These are phyloP conservation scores for Melanophora roralis DNA, from an alignment of 2,888 invertebrate species.

Conservation along the genomic window DNA sequence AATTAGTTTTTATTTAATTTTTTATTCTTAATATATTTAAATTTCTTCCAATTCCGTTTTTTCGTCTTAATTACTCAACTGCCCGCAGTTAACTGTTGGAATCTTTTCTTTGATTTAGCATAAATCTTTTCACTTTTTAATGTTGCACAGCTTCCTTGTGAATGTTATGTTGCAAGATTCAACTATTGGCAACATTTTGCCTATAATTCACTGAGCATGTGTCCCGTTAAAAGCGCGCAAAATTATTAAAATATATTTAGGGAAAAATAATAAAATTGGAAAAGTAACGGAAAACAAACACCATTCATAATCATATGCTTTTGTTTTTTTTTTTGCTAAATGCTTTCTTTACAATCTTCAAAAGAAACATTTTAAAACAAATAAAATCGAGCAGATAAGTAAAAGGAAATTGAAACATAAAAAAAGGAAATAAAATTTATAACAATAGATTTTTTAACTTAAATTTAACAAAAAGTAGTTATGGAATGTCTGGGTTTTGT, in stretches of 20 bases:
- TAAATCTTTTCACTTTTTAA: constrained; percentile 5
- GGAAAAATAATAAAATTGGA: not conserved
- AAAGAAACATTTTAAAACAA: constrained; percentile 14
- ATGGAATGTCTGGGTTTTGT: constrained; percentile 34
- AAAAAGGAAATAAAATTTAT: not conserved
- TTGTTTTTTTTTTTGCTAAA: constrained; percentile 31
- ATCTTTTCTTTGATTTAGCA: not conserved
- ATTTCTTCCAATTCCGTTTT: constrained; percentile 16
- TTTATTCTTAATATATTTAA: not conserved
- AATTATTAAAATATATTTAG: not conserved
- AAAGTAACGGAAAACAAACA: not conserved
- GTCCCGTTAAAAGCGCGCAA: constrained; percentile 13
- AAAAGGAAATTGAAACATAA: not conserved
- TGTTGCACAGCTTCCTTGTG: not conserved
- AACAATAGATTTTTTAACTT: constrained; percentile 22
- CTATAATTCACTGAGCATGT: not conserved
- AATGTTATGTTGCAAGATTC: not conserved
- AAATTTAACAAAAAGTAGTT: not conserved
- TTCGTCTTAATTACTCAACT: constrained; percentile 12
- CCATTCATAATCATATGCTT: constrained; percentile 13
- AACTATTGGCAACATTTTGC: constrained; percentile 32
- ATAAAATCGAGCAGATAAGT: not conserved
- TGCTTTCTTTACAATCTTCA: constrained; percentile 21
- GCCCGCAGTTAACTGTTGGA: constrained; percentile 39
- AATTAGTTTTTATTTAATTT: not conserved